phyloP scores from a whole-genome alignment of 1,140 invertebrate species.

The Aphelinus atriplicis region DNA sequence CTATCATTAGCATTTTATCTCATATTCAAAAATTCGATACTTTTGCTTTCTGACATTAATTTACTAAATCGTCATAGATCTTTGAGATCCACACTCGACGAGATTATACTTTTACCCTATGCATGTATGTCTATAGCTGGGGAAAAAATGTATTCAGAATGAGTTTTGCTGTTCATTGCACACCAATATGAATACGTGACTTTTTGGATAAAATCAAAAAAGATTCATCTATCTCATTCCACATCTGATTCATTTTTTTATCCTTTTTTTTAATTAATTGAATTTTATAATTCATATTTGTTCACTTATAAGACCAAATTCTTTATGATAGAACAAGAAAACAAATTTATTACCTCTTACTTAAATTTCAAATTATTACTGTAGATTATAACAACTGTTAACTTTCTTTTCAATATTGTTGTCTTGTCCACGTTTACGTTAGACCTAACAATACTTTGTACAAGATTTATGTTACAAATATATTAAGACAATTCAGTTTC shows the following conservation, averaged over 20 bases:
- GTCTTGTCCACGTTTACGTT: constrained; percentile 56
- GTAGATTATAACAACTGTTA: constrained; percentile 49
- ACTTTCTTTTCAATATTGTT: constrained; percentile 48
- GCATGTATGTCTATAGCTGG: neutral
- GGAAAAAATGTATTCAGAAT: constrained; percentile 23
- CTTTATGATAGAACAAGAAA: constrained; percentile 36
- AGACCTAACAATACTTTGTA: constrained; percentile 65
- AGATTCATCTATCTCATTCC: neutral
- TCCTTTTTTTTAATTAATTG: neutral
- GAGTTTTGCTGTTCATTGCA: neutral
- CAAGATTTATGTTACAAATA: constrained; percentile 66
- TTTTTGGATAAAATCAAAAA: neutral
- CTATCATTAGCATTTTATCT: too few relatives aligned
- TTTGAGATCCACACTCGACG: neutral
- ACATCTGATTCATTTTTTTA: constrained; percentile 9
- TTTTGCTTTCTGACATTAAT: neutral
- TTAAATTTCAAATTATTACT: constrained; percentile 47
- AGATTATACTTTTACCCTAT: neutral
- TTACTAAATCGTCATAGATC: neutral
- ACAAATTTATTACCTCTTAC: constrained; percentile 39
- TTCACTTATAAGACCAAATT: constrained; percentile 14
- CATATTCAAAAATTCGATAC: neutral
- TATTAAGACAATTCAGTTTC: constrained; percentile 61
- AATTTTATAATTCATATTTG: constrained; percentile 17
- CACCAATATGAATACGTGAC: neutral